Conservation (phyloP, 2,113 vertebrate species). For the Haplochromis burtoni region DNA sequence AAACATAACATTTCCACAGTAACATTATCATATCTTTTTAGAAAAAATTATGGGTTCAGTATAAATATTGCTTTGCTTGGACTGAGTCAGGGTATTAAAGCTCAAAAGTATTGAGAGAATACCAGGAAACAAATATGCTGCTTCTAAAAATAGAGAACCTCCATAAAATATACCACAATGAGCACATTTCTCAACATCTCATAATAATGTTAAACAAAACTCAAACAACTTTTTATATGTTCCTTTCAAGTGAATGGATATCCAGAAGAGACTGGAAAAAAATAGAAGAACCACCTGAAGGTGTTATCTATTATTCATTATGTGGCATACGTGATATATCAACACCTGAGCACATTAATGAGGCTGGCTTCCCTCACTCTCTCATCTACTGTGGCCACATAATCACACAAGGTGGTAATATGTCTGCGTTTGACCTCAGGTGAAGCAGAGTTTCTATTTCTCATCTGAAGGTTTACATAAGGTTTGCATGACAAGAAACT, state of each 20-base stretch:
- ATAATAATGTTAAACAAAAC: background rate
- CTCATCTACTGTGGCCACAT: background rate
- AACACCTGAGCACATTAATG: background rate
- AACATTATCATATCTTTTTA: background rate
- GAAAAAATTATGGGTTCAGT: background rate
- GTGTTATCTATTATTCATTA: conserved; percentile 24
- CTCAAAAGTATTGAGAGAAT: background rate
- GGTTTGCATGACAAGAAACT: background rate
- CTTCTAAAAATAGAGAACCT: background rate
- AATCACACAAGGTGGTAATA: background rate
- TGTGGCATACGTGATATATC: background rate
- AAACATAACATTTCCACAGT: background rate
- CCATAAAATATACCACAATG: background rate
- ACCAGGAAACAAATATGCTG: background rate
- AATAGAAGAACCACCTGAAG: background rate
- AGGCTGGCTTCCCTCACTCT: background rate
- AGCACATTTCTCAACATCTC: background rate
- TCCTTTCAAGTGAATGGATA: background rate
- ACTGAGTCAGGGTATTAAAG: background rate
- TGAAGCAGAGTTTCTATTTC: background rate
- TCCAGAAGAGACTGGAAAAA: background rate
- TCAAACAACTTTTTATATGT: background rate
- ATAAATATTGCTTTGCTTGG: background rate
- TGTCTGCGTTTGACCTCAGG: background rate
- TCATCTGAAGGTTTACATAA: background rate